Percentiles rank a stretch among this genome's conserved stretches.
These are phyloP conservation scores for Drosophila sordidapex DNA, from an alignment of 2,888 invertebrate species.

Conservation along the genomic window DNA sequence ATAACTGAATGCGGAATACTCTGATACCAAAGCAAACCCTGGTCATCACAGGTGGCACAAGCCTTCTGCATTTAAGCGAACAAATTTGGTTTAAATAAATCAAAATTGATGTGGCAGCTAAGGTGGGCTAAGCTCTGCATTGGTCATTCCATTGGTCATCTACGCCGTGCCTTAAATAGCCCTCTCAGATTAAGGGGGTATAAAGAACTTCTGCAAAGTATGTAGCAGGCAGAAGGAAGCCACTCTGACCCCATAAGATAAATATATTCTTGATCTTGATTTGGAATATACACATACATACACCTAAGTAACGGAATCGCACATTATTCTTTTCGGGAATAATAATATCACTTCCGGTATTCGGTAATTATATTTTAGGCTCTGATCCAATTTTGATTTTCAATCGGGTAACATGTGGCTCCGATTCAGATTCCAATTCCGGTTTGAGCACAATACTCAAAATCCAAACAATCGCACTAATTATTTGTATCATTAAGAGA, in stretches of 20 bases:
- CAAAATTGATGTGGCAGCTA: neutral
- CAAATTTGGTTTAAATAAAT: neutral
- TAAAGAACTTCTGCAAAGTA: neutral
- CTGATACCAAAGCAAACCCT: neutral
- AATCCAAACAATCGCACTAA: neutral
- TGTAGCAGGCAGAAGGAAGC: neutral
- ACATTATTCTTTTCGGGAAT: neutral
- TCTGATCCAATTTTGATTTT: neutral
- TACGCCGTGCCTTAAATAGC: neutral
- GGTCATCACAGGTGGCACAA: neutral
- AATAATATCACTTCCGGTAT: neutral
- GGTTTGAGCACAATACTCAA: neutral
- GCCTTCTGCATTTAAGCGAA: neutral
- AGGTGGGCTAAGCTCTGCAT: neutral
- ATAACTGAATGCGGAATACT: neutral
- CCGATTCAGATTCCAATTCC: neutral
- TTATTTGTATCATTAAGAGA: neutral
- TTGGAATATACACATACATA: neutral
- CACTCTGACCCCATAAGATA: neutral
- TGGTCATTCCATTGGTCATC: neutral
- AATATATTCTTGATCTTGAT: neutral
- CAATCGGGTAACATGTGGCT: neutral
- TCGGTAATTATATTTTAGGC: neutral
- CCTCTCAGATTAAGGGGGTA: neutral
- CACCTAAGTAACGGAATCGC: neutral